phyloP scores from a whole-genome alignment of 2,113 vertebrate genomes.

The Saguinus imperator region DNA sequence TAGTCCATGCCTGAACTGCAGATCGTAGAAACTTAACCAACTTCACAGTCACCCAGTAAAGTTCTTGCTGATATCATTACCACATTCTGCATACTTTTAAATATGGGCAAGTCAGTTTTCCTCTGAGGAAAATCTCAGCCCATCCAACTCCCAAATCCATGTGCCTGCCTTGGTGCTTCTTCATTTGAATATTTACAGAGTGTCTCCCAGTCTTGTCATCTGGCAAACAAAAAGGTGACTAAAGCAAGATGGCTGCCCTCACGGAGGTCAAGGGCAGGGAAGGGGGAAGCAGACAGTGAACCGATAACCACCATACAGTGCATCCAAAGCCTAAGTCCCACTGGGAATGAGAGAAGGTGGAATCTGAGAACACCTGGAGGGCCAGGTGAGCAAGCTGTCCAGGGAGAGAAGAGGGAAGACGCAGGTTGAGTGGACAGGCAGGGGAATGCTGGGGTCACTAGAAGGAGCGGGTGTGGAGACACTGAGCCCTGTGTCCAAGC shows the following conservation, averaged over 20 bases:
- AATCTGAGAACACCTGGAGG: neutral
- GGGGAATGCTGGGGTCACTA: neutral
- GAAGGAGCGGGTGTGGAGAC: neutral
- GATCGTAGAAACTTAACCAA: neutral
- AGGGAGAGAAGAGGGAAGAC: neutral
- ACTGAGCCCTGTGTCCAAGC: neutral
- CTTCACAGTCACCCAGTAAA: neutral
- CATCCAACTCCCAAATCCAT: neutral
- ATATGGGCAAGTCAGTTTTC: neutral
- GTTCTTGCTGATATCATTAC: too few relatives aligned
- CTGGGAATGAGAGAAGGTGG: neutral
- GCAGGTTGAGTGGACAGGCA: neutral
- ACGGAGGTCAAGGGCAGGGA: neutral
- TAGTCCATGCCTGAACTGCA: accelerated
- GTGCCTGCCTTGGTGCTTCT: neutral
- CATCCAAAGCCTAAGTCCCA: neutral
- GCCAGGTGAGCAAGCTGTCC: neutral
- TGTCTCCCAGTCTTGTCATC: neutral
- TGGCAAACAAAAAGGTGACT: neutral
- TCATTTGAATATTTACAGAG: neutral
- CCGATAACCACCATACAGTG: neutral
- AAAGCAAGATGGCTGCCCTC: neutral
- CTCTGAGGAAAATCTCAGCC: neutral
- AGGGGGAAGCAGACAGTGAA: neutral
- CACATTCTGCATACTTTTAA: neutral